Conservation (phyloP, 2,113 vertebrate genomes). For the Cynoglossus semilaevis region DNA sequence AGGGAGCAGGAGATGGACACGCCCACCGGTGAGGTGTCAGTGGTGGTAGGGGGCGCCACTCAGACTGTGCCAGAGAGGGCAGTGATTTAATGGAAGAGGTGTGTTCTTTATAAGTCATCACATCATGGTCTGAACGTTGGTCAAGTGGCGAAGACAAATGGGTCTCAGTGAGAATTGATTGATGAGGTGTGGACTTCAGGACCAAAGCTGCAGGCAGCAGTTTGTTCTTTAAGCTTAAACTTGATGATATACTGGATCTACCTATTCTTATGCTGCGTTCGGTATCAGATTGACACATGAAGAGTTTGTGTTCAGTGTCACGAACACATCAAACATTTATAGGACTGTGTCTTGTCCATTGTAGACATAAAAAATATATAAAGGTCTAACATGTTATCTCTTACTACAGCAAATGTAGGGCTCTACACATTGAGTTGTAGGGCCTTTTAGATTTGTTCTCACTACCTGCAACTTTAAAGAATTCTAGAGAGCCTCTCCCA, state of each 20-base stretch:
- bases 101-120: not conserved
- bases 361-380: too few species aligned
- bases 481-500: too few species aligned
- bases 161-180: not conserved
- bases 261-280: not conserved
- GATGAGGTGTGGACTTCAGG: slow-evolving; percentile 2
- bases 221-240: slow-evolving; percentile 15
- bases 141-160: not conserved
- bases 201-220: slow-evolving; percentile 31
- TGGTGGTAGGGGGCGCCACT: slow-evolving; percentile 31
- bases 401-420: too few species aligned
- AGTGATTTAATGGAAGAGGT: not conserved
- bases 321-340: too few species aligned
- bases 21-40: slow-evolving; percentile 27
- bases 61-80: not conserved
- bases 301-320: too few species aligned
- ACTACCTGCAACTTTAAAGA: too few species aligned
- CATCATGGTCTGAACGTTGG: not conserved
- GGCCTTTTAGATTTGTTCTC: too few species aligned
- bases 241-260: slow-evolving; percentile 9
- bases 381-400: too few species aligned
- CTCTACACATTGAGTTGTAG: too few species aligned
- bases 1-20: slow-evolving; percentile 20
- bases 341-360: too few species aligned
- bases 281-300: not conserved